Evolutionary conservation across 2,113 vertebrate genomes (phyloP).

Genomic region (Ornithorhynchus anatinus): DNA sequence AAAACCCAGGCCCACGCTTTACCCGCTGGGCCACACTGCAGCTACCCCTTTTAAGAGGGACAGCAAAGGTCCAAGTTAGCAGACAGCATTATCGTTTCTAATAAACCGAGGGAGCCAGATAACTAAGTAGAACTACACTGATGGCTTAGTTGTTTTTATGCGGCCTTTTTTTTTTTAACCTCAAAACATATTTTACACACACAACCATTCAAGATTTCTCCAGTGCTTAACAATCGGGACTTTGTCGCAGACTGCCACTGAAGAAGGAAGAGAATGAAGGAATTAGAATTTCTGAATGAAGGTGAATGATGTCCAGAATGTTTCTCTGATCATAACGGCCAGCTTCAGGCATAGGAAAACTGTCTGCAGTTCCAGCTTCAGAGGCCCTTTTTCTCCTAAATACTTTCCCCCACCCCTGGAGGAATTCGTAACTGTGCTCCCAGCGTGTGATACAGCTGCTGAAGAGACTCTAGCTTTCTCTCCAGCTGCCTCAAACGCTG

Average conservation of each 20-base stretch:
- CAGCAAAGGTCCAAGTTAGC: too few relatives aligned
- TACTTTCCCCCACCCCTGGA: background rate
- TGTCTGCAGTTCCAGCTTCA: background rate
- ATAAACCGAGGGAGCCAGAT: too few relatives aligned
- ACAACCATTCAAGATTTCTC: background rate
- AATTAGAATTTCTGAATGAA: background rate
- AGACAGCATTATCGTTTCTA: too few relatives aligned
- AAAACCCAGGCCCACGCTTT: too few relatives aligned
- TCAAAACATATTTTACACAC: too few relatives aligned
- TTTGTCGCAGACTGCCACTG: background rate
- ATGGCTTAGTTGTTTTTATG: too few relatives aligned
- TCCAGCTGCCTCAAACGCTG: background rate
- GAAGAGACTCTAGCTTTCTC: background rate
- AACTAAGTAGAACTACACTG: too few relatives aligned
- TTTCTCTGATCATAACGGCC: background rate
- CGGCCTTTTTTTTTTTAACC: too few relatives aligned
- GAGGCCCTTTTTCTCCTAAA: background rate
- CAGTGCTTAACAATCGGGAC: background rate
- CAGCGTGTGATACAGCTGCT: background rate
- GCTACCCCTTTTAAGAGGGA: too few relatives aligned
- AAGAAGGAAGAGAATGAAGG: background rate
- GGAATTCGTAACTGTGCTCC: background rate
- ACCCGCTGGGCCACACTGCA: too few relatives aligned
- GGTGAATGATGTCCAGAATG: background rate
- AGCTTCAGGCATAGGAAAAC: background rate